Conservation (phyloP, 1,140 invertebrate genomes). For the Drosophila pallidifrons region DNA sequence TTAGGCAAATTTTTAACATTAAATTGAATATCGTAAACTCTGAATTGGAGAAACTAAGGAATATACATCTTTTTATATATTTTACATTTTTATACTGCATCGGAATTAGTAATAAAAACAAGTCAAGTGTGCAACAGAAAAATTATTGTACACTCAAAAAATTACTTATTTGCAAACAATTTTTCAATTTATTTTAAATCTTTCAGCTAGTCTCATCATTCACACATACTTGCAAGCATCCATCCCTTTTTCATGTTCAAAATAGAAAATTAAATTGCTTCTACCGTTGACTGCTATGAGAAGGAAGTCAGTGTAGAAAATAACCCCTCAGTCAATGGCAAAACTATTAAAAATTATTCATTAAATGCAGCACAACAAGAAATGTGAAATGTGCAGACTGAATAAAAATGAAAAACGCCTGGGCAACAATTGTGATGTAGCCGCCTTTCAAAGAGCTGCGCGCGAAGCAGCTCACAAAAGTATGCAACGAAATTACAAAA, state of each 20-base stretch:
- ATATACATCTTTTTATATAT: too few relatives aligned
- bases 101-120: too few relatives aligned
- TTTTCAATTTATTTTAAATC: background rate
- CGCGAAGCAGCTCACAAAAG: conserved; percentile 58
- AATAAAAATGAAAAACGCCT: conserved; percentile 67
- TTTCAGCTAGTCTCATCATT: background rate
- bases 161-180: background rate
- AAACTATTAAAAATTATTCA: conserved; percentile 82
- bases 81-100: too few relatives aligned
- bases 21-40: too few relatives aligned
- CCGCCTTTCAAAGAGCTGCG: conserved; percentile 13
- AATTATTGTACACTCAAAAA: too few relatives aligned
- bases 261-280: conserved; percentile 59
- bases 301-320: conserved; percentile 35
- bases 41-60: too few relatives aligned
- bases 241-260: conserved; percentile 14
- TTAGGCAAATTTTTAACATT: too few relatives aligned
- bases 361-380: conserved; percentile 75
- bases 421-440: conserved; percentile 37
- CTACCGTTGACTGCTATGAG: conserved; percentile 45
- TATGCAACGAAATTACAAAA: conserved; percentile 82
- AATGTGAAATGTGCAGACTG: conserved; percentile 51
- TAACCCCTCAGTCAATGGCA: conserved; percentile 46
- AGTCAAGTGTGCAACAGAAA: too few relatives aligned
- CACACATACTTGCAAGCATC: background rate